Evolutionary conservation across 2,113 vertebrate genomes (phyloP), one percentile per base, ranked within the genome.

Genomic region (Dasypus novemcinctus): DNA sequence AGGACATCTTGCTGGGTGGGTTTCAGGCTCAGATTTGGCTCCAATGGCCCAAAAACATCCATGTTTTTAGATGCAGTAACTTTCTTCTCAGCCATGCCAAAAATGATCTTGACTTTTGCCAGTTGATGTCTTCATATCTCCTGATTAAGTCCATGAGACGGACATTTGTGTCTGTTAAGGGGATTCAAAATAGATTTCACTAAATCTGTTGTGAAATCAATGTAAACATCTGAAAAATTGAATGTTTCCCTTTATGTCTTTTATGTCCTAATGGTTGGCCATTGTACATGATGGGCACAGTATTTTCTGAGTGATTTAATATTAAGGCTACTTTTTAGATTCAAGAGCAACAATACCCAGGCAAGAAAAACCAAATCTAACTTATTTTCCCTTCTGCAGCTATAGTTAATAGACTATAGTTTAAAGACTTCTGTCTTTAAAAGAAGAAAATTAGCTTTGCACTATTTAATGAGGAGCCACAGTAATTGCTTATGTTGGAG

Each of bases 401-500:
- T 52, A 5, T 29, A 25, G 33, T 59, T 46, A 86, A 61, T 23
- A 83, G 38, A 66, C 72, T 57, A 20, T 36, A 49, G 46, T 49
- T 49, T 49, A 49, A 49, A 49, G 46, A 49, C 46, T 49, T 49
- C 46, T 49, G 8, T 11, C 46, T 25, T 3, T 5, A 61, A 14
- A 52, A 75, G 71, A 90, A 36, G 2, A 85, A 4, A 33, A 63
- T 38, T 80, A 1, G 2, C 43, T 92, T 80, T 78, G n/a, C 33
- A 41, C 29, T 27, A 76, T 74, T 91, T 95, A 88, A 86, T 86
- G 71, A 57, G 31, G 21, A 81, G 38, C 75, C 29, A 23, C 49
- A 8, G 14, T 43, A 88, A 88, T 9, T 93, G 43, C 23, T 93
- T 36, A 25, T 15, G 54, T 0, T 49, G 36, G 74, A 5, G 5